Conservation (phyloP, 2,113 vertebrate species). For the Prinia subflava region DNA sequence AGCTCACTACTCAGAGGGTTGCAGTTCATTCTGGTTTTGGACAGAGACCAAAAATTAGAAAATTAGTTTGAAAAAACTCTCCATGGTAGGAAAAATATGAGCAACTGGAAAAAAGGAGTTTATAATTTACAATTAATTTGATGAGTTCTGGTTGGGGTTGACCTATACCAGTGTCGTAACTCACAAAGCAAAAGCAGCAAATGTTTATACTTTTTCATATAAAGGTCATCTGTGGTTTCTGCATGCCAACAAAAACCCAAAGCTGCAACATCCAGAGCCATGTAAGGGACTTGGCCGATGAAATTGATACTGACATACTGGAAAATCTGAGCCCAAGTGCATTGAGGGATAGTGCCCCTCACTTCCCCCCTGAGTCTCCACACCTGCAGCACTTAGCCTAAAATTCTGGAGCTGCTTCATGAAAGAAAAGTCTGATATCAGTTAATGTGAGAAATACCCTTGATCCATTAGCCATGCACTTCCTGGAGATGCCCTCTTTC, state of each 20-base stretch:
- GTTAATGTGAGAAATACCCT: neutral
- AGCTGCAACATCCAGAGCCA: neutral
- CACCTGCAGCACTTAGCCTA: neutral
- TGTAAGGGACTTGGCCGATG: neutral
- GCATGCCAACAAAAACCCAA: neutral
- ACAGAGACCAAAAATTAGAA: neutral
- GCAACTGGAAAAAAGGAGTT: neutral
- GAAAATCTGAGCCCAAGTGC: neutral
- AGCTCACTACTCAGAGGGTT: neutral
- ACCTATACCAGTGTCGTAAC: neutral
- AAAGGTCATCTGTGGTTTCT: neutral
- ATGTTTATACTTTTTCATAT: neutral
- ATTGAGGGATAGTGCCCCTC: neutral
- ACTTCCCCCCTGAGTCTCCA: neutral
- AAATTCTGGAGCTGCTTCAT: neutral
- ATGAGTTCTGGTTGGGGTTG: neutral
- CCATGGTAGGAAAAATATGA: neutral
- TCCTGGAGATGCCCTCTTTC: neutral
- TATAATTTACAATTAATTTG: neutral
- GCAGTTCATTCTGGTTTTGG: neutral
- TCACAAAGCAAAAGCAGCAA: neutral
- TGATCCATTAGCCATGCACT: fast-evolving
- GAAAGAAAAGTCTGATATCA: neutral
- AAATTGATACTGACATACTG: neutral
- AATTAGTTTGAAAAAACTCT: neutral